A percentile compares a stretch with the other conserved stretches of the same genome.
Conservation (phyloP, 2,888 invertebrate species). For the Phytoseiulus persimilis region DNA sequence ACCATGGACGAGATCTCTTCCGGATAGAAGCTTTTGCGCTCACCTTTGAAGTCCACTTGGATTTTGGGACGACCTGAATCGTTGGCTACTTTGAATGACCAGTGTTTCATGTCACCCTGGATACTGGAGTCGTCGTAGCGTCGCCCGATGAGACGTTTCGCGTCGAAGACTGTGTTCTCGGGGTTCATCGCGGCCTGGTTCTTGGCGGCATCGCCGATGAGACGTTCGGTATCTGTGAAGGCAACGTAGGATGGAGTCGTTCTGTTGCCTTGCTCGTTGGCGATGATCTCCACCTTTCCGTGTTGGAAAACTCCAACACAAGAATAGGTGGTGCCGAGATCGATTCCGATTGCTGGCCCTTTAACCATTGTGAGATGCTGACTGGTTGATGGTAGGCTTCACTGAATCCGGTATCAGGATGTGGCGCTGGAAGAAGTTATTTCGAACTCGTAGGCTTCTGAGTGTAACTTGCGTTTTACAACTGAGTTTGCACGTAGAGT, state of each 20-base stretch:
- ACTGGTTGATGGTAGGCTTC: too few relatives aligned
- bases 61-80: conserved; percentile 58
- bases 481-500: too few relatives aligned
- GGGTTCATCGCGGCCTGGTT: conserved; percentile 70
- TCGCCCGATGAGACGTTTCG: conserved; percentile 73
- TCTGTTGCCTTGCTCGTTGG: conserved; percentile 71
- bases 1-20: too few relatives aligned
- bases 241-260: conserved; percentile 78
- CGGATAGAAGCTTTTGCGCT: too few relatives aligned
- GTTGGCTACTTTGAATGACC: conserved; percentile 68
- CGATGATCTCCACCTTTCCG: conserved; percentile 72
- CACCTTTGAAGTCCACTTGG: too few relatives aligned
- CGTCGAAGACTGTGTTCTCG: conserved; percentile 67
- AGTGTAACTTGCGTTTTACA: too few relatives aligned
- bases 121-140: conserved; percentile 68
- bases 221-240: too few relatives aligned
- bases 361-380: conserved; percentile 41
- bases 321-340: conserved; percentile 76
- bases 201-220: too few relatives aligned
- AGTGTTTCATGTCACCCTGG: conserved; percentile 69
- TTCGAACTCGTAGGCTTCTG: too few relatives aligned
- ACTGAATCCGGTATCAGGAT: too few relatives aligned
- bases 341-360: conserved; percentile 61
- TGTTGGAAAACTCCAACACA: conserved; percentile 74
- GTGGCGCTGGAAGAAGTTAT: too few relatives aligned